Evolutionary conservation across 2,888 invertebrate genomes (phyloP).

Genomic region (Trypoxylon attenuatum): DNA sequence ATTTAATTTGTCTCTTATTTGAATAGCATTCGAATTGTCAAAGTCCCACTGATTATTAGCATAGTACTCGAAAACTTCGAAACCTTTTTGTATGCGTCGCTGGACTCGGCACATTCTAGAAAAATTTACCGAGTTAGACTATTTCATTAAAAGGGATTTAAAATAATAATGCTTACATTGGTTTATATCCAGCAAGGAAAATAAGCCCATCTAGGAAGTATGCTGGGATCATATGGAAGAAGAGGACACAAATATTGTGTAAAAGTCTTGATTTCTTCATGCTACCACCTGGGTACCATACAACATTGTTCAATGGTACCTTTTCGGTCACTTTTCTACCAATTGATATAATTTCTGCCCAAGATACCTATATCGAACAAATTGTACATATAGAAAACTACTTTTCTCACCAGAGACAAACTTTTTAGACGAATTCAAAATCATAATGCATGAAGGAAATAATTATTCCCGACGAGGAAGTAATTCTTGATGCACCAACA

Average conservation of each 20-base stretch:
- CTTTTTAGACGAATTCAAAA: no score
- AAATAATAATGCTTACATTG: conserved; percentile 88
- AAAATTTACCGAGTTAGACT: no score
- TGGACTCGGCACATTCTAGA: conserved; percentile 90
- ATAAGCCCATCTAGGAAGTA: conserved; percentile 87
- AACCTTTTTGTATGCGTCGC: conserved; percentile 88
- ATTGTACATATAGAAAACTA: no score
- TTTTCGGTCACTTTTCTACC: conserved; percentile 86
- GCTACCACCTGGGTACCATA: conserved; percentile 91
- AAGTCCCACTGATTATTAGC: conserved; percentile 95
- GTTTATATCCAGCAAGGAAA: conserved; percentile 88
- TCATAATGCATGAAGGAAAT: not conserved
- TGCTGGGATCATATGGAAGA: conserved; percentile 95
- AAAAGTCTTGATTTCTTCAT: conserved; percentile 87
- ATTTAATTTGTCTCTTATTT: conserved; percentile 79
- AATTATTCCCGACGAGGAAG: not conserved
- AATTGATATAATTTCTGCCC: conserved; percentile 91
- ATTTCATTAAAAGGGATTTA: not conserved
- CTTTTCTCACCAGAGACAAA: no score
- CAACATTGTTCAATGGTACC: conserved; percentile 90
- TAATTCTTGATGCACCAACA: no score
- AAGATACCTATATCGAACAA: conserved; percentile 81
- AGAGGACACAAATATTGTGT: conserved; percentile 88
- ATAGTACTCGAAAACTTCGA: conserved; percentile 93
- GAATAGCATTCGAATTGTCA: conserved; percentile 81